These are phyloP conservation scores for Florisuga fusca DNA, from an alignment of 2,797 vertebrate species.

Conservation along the genomic window DNA sequence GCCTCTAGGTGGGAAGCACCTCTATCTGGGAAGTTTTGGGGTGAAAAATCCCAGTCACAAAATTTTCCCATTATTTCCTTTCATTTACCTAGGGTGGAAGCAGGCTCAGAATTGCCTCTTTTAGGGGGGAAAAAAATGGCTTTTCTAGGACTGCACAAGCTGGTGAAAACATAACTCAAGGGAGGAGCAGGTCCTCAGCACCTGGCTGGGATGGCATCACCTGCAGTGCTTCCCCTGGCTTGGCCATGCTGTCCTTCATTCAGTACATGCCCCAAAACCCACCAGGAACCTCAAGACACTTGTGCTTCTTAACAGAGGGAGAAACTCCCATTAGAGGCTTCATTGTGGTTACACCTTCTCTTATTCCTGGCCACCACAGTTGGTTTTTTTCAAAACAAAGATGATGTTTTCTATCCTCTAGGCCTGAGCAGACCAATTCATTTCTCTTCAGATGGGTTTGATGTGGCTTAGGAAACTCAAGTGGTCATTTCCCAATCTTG, in stretches of 20 bases:
- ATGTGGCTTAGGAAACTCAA: slow-evolving; percentile 61
- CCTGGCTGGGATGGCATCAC: background rate
- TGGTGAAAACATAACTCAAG: rapidly evolving
- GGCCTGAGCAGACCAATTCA: slow-evolving; percentile 24
- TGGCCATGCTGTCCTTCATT: background rate
- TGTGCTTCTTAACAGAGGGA: rapidly evolving
- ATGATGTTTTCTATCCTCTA: slow-evolving; percentile 33
- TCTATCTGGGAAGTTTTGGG: background rate
- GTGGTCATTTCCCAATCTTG: background rate
- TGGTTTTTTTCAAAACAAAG: slow-evolving; percentile 62
- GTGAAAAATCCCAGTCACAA: background rate
- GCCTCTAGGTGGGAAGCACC: background rate
- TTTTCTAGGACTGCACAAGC: background rate
- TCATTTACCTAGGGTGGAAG: background rate
- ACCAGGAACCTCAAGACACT: rapidly evolving
- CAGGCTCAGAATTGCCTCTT: background rate
- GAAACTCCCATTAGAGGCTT: background rate
- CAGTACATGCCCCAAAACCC: background rate
- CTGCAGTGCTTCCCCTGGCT: background rate
- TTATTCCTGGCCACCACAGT: background rate
- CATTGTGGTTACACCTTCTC: background rate
- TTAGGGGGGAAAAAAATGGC: background rate
- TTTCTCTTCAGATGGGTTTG: slow-evolving; percentile 42
- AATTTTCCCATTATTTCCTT: background rate
- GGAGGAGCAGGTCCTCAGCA: background rate